Evolutionary conservation across 1,140 invertebrate species (phyloP).

Genomic region (Euschistus heros): DNA sequence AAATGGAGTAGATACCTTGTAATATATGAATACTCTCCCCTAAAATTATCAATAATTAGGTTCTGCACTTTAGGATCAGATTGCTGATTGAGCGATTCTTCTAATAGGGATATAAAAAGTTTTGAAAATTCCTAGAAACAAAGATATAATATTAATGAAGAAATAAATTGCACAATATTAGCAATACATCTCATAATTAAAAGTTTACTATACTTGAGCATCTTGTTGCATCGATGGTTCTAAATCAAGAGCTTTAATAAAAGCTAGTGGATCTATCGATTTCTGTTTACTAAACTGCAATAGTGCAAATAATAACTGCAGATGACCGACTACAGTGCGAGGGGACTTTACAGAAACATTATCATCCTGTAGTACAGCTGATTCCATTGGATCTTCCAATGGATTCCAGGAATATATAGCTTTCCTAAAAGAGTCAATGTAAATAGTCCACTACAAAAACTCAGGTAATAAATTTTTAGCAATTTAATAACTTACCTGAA

Average conservation of each 20-base stretch:
- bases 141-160: not conserved
- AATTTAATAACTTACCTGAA: conserved; percentile 39
- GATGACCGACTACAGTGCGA: conserved; percentile 43
- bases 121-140: conserved; percentile 55
- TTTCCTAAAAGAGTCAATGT: conserved; percentile 36
- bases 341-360: conserved; percentile 33
- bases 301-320: conserved; percentile 57
- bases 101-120: conserved; percentile 51
- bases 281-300: conserved; percentile 48
- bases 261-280: conserved; percentile 50
- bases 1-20: conserved; percentile 41
- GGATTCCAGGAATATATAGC: conserved; percentile 54
- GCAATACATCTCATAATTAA: too few species aligned
- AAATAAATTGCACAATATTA: too few species aligned
- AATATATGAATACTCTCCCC: conserved; percentile 53
- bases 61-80: conserved; percentile 36
- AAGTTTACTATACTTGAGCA: conserved; percentile 36
- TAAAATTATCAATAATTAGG: conserved; percentile 49
- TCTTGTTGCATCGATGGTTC: conserved; percentile 55
- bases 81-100: conserved; percentile 42
- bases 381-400: conserved; percentile 40
- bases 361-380: conserved; percentile 31
- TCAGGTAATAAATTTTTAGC: not conserved
- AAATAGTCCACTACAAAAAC: not conserved
- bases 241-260: conserved; percentile 51